Evolutionary conservation across 2,888 invertebrate genomes (phyloP).

Genomic region (Pecten maximus): DNA sequence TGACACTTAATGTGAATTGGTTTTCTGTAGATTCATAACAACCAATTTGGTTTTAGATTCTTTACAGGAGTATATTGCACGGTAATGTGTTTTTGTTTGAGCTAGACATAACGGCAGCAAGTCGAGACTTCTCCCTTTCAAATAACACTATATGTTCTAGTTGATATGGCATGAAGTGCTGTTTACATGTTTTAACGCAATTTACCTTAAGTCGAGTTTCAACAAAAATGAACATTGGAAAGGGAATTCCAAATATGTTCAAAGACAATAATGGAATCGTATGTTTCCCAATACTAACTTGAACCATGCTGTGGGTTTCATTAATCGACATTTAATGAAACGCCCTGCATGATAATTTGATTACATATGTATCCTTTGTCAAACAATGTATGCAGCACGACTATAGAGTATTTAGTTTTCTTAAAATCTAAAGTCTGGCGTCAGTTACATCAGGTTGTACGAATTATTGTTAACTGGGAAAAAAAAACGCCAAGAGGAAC

Average conservation of each 20-base stretch:
- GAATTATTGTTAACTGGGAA: not conserved
- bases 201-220: no score
- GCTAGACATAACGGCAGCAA: no score
- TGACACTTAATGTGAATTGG: not conserved
- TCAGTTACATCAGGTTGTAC: not conserved
- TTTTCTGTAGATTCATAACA: not conserved
- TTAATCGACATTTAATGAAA: not conserved
- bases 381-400: not conserved
- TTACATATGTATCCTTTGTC: not conserved
- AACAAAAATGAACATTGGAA: no score
- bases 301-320: not conserved
- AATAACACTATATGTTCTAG: no score
- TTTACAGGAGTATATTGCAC: no score
- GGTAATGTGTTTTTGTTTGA: no score
- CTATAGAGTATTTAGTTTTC: not conserved
- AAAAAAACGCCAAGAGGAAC: not conserved
- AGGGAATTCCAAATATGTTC: no score
- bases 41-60: no score
- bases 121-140: no score
- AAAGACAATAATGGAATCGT: no score
- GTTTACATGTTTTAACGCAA: no score
- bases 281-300: not conserved
- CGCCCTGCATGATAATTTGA: not conserved
- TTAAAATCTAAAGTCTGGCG: slow-evolving; percentile 9
- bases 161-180: no score